Evolutionary conservation across 2,888 invertebrate species (phyloP), one percentile per base, ranked within the genome.

Genomic region (Ctena decussata): DNA sequence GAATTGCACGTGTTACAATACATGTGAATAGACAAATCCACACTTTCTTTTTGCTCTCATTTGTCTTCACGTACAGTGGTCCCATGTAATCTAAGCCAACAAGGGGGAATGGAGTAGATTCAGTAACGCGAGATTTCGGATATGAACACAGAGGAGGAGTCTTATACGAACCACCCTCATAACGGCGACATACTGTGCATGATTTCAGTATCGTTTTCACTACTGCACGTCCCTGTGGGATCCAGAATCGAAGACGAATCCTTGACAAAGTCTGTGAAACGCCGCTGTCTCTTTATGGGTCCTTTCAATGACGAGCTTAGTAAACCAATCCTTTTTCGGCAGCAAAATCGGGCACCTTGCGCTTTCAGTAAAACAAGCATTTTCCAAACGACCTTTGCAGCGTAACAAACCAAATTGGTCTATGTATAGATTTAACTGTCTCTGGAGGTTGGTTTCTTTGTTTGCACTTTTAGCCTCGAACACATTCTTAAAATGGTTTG

Each of bases 341-440:
- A 86, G 69, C 24, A 86, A 49, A 60, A 81, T 82, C 27, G 84
- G 84, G 60, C 37, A 41, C 65, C 75, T 73, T n/a, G 86, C 83
- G 49, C 35, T 49, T 78, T 86, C 78, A 77, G 5, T 71, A 12
- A 86, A 24, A 76, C 57, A 32, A n/a, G 80, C 80, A 71, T 86
- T 80, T 69, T 86, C 86, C 27, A 83, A 46, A 32, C 82, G 15
- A 65, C 77, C 86, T 44, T 76, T 83, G 57, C 86, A 86, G 32
- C 80, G 77, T 37, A 86, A 49, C 35, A 84, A 6, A 39, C 78
- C 79, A 49, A 37, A 35, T 1, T 57, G 21, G 53, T 80, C 82
- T 30, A 81, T 37, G 32, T 71, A 86, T 12, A 86, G 46, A 30
- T 79, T 79, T n/a, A 82, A 39, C 60, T 80, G 73, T 44, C 57